Conservation (phyloP, 1,140 invertebrate species). For the Psix sp. region DNA sequence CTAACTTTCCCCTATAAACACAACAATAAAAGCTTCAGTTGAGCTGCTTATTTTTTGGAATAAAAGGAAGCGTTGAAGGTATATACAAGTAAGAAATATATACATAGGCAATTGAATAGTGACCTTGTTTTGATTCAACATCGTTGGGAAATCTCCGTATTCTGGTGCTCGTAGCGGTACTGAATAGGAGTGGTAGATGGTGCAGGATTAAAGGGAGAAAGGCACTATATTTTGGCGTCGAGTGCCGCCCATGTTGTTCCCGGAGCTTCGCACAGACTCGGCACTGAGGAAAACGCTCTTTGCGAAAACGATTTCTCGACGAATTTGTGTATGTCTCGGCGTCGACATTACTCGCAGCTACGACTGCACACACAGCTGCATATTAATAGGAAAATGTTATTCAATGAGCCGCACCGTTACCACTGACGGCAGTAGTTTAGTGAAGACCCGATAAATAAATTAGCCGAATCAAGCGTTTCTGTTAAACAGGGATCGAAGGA, state of each 20-base stretch:
- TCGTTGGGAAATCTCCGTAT: conserved; percentile 48
- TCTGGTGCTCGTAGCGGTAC: conserved; percentile 54
- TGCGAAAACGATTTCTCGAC: conserved; percentile 68
- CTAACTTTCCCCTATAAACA: too few relatives aligned
- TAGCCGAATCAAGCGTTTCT: too few relatives aligned
- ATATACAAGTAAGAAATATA: conserved; percentile 11
- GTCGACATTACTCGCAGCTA: conserved; percentile 30
- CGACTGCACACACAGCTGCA: conserved; percentile 28
- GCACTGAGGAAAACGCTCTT: conserved; percentile 63
- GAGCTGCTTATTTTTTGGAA: conserved; percentile 27
- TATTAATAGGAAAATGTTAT: conserved; percentile 43
- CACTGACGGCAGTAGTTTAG: too few relatives aligned
- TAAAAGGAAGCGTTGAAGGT: conserved; percentile 17
- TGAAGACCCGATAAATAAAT: too few relatives aligned
- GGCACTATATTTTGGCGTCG: conserved; percentile 71
- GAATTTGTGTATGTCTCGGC: conserved; percentile 56
- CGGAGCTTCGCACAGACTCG: conserved; percentile 68
- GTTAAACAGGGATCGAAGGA: too few relatives aligned
- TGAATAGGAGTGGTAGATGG: conserved; percentile 59
- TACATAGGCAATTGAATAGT: conserved; percentile 64
- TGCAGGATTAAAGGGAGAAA: conserved; percentile 70
- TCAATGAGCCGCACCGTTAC: neutral
- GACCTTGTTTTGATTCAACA: conserved; percentile 68
- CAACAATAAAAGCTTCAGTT: conserved; percentile 40
- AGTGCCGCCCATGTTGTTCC: conserved; percentile 75